Percentiles rank a stretch among this genome's conserved stretches.
Evolutionary conservation across 2,113 vertebrate genomes (phyloP).

Genomic region (Colius striatus): DNA sequence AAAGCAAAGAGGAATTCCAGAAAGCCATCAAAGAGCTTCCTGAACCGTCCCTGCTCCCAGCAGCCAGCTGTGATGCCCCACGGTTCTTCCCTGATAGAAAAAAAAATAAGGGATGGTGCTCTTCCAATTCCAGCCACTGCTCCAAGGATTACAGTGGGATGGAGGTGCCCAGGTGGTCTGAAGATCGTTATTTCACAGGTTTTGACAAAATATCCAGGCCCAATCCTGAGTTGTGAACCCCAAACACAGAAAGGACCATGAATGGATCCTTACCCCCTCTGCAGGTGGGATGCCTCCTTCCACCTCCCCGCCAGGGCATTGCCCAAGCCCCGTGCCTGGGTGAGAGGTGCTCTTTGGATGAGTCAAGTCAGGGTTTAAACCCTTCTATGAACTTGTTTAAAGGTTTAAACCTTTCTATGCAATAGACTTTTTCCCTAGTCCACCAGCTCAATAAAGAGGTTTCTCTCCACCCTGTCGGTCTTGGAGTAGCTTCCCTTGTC

Average conservation of each 20-base stretch:
- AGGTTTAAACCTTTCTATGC: not conserved
- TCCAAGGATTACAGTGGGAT: not conserved
- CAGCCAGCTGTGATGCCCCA: not conserved
- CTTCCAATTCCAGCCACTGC: not conserved
- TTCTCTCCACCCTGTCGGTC: not conserved
- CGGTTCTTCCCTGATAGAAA: not conserved
- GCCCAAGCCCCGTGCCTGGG: accelerated
- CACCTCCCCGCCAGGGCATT: not conserved
- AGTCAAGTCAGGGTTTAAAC: not conserved
- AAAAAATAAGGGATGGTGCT: not conserved
- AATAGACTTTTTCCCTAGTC: not conserved
- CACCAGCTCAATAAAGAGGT: not conserved
- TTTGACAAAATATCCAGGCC: not conserved
- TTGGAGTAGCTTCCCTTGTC: not conserved
- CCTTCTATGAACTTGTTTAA: not conserved
- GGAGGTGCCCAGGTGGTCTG: not conserved
- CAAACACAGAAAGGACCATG: not conserved
- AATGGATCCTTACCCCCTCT: not conserved
- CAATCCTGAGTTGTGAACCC: not conserved
- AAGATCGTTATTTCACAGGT: not conserved
- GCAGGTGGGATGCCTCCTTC: not conserved
- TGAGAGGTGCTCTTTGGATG: not conserved
- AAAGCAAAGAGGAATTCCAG: not conserved
- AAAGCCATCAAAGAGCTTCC: not conserved
- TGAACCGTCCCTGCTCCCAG: not conserved